These are phyloP conservation scores for Theonella swinhoei DNA, from an alignment of 37 sponge, comb jelly and placozoan species.

Conservation along the genomic window DNA sequence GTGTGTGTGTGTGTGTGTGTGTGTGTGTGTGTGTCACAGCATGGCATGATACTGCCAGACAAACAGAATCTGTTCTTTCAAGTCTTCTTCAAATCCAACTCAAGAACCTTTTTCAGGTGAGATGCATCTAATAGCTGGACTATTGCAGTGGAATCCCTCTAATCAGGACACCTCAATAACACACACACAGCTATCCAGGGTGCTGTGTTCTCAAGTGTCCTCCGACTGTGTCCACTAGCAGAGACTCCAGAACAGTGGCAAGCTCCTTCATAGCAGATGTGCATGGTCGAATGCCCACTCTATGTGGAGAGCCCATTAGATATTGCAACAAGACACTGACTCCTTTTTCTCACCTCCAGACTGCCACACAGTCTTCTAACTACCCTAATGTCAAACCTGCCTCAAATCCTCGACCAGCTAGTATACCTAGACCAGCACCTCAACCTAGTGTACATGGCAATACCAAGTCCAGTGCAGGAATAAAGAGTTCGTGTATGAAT, in stretches of 20 bases:
- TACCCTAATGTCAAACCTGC: constrained; percentile 12
- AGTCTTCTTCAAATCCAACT: constrained; percentile 63
- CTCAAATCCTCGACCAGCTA: not conserved
- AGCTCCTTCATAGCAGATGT: constrained; percentile 53
- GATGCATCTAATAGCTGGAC: not conserved
- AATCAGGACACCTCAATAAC: not conserved
- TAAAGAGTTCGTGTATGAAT: too few relatives aligned
- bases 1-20: too few relatives aligned
- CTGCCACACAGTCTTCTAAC: not conserved
- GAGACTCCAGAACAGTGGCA: constrained; percentile 25
- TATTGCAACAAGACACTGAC: constrained; percentile 29
- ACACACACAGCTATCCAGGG: constrained; percentile 68
- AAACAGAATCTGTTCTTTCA: constrained; percentile 57
- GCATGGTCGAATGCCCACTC: constrained; percentile 46
- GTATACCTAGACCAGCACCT: too few relatives aligned
- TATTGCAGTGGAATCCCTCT: not conserved
- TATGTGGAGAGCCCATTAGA: constrained; percentile 50
- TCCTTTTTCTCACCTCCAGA: constrained; percentile 20
- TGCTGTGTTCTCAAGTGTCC: constrained; percentile 61
- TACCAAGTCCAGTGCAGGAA: not conserved
- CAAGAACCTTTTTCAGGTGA: constrained; percentile 65
- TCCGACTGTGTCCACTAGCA: constrained; percentile 31
- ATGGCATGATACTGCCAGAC: constrained; percentile 80
- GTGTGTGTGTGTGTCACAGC: constrained; percentile 27
- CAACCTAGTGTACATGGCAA: not conserved